These are phyloP conservation scores for Nymphalis polychloros DNA, from an alignment of 2,888 invertebrate genomes.

Conservation along the genomic window DNA sequence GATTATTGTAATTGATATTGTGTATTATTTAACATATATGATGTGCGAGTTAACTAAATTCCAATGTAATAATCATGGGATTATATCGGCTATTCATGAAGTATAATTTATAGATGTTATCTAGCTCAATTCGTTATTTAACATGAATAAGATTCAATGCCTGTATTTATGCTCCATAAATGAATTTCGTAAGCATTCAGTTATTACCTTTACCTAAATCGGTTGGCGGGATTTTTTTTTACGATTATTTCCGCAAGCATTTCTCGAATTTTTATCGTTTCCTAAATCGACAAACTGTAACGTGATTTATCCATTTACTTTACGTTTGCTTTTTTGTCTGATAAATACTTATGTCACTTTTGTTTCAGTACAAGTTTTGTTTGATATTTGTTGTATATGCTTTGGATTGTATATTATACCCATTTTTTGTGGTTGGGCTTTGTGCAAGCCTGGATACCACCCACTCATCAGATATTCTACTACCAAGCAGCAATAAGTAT, in stretches of 20 bases:
- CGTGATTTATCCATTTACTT: conserved; percentile 52
- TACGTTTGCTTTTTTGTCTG: conserved; percentile 50
- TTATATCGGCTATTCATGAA: neutral
- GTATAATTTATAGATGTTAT: conserved; percentile 2
- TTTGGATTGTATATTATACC: no score
- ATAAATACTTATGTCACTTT: conserved; percentile 33
- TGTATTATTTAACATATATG: neutral
- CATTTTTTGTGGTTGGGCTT: no score
- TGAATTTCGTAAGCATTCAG: conserved; percentile 39
- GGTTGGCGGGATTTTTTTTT: conserved; percentile 38
- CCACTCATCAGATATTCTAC: no score
- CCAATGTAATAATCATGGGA: neutral
- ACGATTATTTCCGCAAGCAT: conserved; percentile 47
- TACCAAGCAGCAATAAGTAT: no score
- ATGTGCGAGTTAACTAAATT: neutral
- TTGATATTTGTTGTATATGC: no score
- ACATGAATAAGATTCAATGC: conserved; percentile 24
- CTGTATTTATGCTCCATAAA: conserved; percentile 33
- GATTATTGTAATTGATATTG: neutral
- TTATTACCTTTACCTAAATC: conserved; percentile 39
- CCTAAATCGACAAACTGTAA: conserved; percentile 53
- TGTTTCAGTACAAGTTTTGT: no score
- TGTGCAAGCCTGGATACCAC: no score
- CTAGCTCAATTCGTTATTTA: conserved; percentile 13
- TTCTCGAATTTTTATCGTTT: conserved; percentile 55